Evolutionary conservation across 2,888 invertebrate species (phyloP), one percentile per base, ranked within the genome.

Genomic region (Cataglyphis albicans): DNA sequence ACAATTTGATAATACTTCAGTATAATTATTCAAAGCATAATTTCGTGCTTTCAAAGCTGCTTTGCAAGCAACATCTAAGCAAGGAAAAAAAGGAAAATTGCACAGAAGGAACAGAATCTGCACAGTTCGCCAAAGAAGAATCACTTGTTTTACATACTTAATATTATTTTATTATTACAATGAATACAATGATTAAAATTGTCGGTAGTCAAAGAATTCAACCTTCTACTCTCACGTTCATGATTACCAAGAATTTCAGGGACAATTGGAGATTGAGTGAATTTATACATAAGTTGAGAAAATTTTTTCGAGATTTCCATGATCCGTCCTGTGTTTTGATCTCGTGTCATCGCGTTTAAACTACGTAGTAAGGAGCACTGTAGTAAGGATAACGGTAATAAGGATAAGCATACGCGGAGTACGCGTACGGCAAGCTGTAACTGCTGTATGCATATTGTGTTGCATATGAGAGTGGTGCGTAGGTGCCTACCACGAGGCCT

Each of bases 321-420:
- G 32, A 41, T 86, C 72, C 57, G 44, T 81, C 63, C 80, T 32
- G 35, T 12, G 32, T 80, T 21, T 38, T 61, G 12, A 63, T 73
- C 25, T 2, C 25, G 3, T 55, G 10, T 35, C 44, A 35, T 0
- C 38, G 44, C 12, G 0, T 41, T 88, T 88, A 92, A 87, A 87
- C 90, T 61, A 73, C 32, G 15, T 87, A 64, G 5, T 52, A 52
- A n/a, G 52, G 52, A 52, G 52, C 6, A n/a, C 2, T 52, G 74
- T 63, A 32, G 89, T 72, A 25, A n/a, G 52, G 21, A 1, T 90
- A 91, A 85, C 87, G 90, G 81, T 90, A 90, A 84, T 92, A 91
- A 4, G 91, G 90, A 65, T 91, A 90, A 10, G 91, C 88, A 83
- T 92, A 93, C 3, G 88, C 84, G 44, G 91, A 84, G 81, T 91